Percentiles rank a stretch among this genome's conserved stretches.
phyloP scores from a whole-genome alignment of 2,888 invertebrate species.

The Polydrusus pterygomalis region DNA sequence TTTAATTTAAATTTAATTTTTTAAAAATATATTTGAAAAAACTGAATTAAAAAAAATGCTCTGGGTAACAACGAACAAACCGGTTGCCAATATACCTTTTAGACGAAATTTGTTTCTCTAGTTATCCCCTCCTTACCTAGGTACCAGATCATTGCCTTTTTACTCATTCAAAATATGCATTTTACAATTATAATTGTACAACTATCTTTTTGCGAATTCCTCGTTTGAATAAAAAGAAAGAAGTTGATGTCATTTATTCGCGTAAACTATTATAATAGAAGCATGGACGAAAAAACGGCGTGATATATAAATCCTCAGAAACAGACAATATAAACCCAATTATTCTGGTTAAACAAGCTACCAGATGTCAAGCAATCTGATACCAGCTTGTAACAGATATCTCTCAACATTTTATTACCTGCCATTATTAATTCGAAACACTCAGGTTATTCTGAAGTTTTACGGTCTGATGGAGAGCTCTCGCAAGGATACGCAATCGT shows the following conservation, averaged over 20 bases:
- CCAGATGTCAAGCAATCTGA: constrained; percentile 56
- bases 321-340: constrained; percentile 46
- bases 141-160: too few species aligned
- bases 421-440: constrained; percentile 52
- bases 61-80: too few species aligned
- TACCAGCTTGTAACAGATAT: constrained; percentile 56
- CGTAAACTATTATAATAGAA: constrained; percentile 11
- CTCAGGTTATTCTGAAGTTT: constrained; percentile 41
- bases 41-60: too few species aligned
- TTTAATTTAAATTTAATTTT: too few species aligned
- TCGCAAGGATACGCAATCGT: constrained; percentile 17
- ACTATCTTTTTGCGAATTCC: too few species aligned
- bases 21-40: too few species aligned
- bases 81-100: too few species aligned
- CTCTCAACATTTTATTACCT: constrained; percentile 56
- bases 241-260: not conserved
- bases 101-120: too few species aligned
- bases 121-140: too few species aligned
- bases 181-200: too few species aligned
- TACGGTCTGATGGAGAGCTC: constrained; percentile 31
- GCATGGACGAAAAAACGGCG: not conserved
- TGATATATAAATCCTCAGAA: constrained; percentile 38
- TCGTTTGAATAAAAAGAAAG: too few species aligned
- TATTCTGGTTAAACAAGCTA: constrained; percentile 56
- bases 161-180: too few species aligned